A percentile compares a stretch with the other conserved stretches of the same genome.
Conservation (phyloP, 1,140 invertebrate species). For the Drosophila willistoni region DNA sequence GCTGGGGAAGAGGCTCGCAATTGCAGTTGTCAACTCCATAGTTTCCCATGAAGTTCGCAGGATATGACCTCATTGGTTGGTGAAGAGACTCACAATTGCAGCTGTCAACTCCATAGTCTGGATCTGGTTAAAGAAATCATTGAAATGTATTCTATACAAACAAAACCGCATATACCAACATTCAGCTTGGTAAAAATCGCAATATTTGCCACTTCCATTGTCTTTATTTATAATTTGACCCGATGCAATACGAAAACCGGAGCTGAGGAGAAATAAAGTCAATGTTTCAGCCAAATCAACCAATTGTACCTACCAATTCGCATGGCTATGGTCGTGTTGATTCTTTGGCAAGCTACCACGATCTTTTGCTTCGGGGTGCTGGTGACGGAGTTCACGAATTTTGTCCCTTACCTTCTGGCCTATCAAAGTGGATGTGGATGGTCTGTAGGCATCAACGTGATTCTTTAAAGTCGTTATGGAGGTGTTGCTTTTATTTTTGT, state of each 20-base stretch:
- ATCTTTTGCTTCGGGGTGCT: neutral
- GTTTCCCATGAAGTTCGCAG: neutral
- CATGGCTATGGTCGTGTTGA: neutral
- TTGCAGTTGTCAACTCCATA: neutral
- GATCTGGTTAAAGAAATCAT: neutral
- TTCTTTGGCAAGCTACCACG: neutral
- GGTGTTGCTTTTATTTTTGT: neutral
- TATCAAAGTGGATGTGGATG: neutral
- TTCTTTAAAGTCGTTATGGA: neutral
- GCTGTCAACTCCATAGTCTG: neutral
- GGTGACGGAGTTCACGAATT: neutral
- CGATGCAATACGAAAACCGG: conserved; percentile 21
- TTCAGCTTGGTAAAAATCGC: neutral
- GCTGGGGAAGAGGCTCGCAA: neutral
- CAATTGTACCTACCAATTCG: neutral
- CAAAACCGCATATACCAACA: neutral
- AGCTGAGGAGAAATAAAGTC: conserved; percentile 5
- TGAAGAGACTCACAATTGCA: neutral
- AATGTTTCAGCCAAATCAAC: neutral
- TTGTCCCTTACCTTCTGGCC: conserved; percentile 1
- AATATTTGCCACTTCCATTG: neutral
- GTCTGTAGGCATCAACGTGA: neutral
- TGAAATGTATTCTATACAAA: neutral
- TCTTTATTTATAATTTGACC: conserved; percentile 5
- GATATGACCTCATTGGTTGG: neutral